A percentile compares a stretch with the other conserved stretches of the same genome.
phyloP scores from a whole-genome alignment of 2,113 vertebrate genomes.

The Onychorhynchus coronatus region DNA sequence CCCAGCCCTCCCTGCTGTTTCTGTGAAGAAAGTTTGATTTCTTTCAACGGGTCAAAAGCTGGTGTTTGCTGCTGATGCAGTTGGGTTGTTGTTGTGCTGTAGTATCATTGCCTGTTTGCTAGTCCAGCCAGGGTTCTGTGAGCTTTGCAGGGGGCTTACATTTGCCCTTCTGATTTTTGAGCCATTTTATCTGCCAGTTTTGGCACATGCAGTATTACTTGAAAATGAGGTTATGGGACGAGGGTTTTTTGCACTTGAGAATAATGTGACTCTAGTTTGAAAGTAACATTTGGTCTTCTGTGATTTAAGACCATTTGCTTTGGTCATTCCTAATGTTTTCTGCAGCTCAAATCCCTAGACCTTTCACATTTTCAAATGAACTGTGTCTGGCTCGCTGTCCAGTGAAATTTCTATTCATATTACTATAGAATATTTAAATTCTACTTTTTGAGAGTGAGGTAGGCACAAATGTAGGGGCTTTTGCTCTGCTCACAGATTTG shows the following conservation, averaged over 20 bases:
- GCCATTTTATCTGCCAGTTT: background rate
- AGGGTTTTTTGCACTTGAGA: background rate
- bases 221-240: background rate
- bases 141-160: background rate
- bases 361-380: background rate
- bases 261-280: background rate
- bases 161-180: background rate
- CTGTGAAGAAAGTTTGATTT: background rate
- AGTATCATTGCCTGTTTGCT: accelerated
- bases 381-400: background rate
- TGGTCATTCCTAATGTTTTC: background rate
- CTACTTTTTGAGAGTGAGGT: accelerated
- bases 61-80: background rate
- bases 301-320: background rate
- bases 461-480: background rate
- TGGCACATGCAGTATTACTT: background rate
- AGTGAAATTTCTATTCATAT: background rate
- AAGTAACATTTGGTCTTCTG: background rate
- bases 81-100: background rate
- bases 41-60: background rate
- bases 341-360: background rate
- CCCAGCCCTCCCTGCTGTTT: background rate
- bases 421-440: background rate
- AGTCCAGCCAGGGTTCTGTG: background rate
- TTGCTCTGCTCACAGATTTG: background rate